Evolutionary conservation across 1,140 invertebrate genomes (phyloP).

Genomic region (Cydia splendana): DNA sequence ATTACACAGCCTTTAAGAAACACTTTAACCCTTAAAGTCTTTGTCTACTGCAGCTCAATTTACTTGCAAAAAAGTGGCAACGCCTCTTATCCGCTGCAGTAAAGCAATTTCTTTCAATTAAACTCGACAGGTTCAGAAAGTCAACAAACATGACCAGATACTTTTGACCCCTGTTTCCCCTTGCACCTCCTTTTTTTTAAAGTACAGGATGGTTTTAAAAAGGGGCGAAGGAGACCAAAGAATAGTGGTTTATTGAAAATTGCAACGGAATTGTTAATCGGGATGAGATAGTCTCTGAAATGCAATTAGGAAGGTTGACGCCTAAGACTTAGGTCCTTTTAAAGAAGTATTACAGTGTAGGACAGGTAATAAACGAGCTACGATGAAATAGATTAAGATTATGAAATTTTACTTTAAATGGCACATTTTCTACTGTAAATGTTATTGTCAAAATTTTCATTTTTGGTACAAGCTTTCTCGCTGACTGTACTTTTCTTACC

Average conservation of each 20-base stretch:
- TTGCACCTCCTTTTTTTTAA: background rate
- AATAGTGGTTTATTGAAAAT: background rate
- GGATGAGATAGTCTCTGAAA: conserved; percentile 16
- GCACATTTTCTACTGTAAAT: no score
- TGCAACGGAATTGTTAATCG: conserved; percentile 31
- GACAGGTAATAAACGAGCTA: background rate
- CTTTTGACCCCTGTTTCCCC: background rate
- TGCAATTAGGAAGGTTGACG: conserved; percentile 22
- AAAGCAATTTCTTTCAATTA: conserved; percentile 30
- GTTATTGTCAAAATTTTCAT: no score
- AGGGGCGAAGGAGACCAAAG: background rate
- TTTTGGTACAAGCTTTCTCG: no score
- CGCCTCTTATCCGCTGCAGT: conserved; percentile 5
- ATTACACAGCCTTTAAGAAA: background rate
- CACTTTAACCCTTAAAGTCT: background rate
- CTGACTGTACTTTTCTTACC: no score
- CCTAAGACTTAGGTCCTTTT: background rate
- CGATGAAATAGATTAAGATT: no score
- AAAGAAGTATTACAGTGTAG: background rate
- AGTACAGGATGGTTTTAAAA: background rate
- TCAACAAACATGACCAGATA: conserved; percentile 13
- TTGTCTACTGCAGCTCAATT: conserved; percentile 1
- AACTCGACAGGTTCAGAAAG: conserved; percentile 17
- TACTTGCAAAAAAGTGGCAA: conserved; percentile 7
- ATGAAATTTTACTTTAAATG: no score